Conservation (phyloP, 2,888 invertebrate genomes). For the Cinara cedri region DNA sequence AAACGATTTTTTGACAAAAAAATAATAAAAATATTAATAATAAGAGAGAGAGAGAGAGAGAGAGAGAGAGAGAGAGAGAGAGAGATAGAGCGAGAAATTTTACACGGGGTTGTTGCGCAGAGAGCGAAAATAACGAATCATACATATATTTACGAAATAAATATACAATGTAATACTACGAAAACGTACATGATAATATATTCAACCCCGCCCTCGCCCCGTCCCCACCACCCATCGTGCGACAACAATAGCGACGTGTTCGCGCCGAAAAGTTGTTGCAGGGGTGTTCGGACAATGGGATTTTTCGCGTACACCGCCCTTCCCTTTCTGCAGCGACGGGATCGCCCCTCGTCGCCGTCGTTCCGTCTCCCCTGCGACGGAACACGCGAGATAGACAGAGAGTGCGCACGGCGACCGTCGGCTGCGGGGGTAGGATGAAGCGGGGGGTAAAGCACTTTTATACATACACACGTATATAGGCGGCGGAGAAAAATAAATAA, state of each 20-base stretch:
- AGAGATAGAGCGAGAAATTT: background rate
- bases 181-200: background rate
- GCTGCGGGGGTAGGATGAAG: too few species aligned
- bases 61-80: background rate
- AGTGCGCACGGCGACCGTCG: background rate
- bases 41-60: background rate
- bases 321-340: background rate
- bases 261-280: slow-evolving; percentile 47
- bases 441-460: too few species aligned
- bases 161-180: slow-evolving; percentile 19
- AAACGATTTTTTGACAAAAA: slow-evolving; percentile 21
- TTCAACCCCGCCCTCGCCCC: background rate
- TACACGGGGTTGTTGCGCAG: background rate
- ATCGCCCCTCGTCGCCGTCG: background rate
- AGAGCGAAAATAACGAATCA: background rate
- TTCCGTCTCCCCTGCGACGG: background rate
- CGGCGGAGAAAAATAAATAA: slow-evolving; percentile 42
- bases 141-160: slow-evolving; percentile 1
- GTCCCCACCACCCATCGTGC: background rate
- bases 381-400: background rate
- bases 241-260: slow-evolving; percentile 49
- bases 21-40: background rate
- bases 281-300: slow-evolving; percentile 46
- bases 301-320: slow-evolving; percentile 32
- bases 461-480: too few species aligned